Base-by-base conservation (phyloP, 1,140 invertebrate genomes). In the Chironomus striatipennis region DNA sequence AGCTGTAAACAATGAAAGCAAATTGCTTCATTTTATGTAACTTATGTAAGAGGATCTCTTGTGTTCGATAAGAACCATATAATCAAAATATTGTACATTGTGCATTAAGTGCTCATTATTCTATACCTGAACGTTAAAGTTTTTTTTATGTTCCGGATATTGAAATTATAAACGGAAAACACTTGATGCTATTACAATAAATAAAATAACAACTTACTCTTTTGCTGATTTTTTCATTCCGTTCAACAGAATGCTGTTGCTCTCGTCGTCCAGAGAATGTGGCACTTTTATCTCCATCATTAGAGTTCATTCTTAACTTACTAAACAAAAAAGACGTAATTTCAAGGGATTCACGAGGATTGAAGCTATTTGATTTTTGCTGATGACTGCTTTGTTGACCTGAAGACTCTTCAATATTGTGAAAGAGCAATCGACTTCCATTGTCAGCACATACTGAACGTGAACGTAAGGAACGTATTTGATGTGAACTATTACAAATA, bases 391-490 rank as follows among this genome's bases (percentile, higher is more conserved):
- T 57, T 57, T 57, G 47, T 5, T 57, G 47, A 15, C 24, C 24
- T 57, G 47, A 12, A n/a, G 47, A 15, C 12, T 57, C 12, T 57
- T 57, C 47, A n/a, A 57, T 15, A 57, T 57, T 57, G 4, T 57
- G 47, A 57, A 57, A 57, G 47, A 57, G 47, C 12, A 57, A n/a
- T 15, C n/a, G 47, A 57, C 47, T 57, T 5, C 47, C 15, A 12
- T 57, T n/a, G 47, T n/a, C 20, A 18, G 65, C 65, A 21, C 65
- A 70, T 18, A 70, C 65, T n/a, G 65, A 70, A 20, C 65, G 65
- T 18, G 65, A 70, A 20, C 65, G 17, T 18, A 70, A 3, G 8
- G 65, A 70, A 17, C 65, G 65, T 10, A 70, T 20, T 18, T 15
- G 65, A 57, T 57, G 12, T 15, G n/a, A 7, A 4, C 47, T 57